A percentile compares a stretch with the other conserved stretches of the same genome.
Conservation (phyloP, 2,113 vertebrate species). For the Orientallactaga bullata region DNA sequence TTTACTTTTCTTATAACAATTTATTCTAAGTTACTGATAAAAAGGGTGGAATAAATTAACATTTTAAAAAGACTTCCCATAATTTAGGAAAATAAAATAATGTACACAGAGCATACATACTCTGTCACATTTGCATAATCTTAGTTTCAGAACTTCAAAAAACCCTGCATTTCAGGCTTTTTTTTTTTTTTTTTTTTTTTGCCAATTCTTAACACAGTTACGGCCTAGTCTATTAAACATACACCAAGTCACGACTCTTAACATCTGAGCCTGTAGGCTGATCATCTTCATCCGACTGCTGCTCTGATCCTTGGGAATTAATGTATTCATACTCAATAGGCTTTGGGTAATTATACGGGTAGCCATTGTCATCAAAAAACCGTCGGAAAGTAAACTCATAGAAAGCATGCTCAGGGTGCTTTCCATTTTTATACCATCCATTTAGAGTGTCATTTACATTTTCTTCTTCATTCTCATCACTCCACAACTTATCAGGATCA, state of each 20-base stretch:
- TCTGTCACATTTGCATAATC: conserved; percentile 78
- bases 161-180: conserved; percentile 68
- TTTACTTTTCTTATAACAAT: conserved; percentile 85
- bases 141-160: conserved; percentile 75
- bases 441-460: conserved; percentile 95
- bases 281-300: conserved; percentile 85
- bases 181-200: conserved; percentile 31
- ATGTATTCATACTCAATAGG: conserved; percentile 95
- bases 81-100: conserved; percentile 82
- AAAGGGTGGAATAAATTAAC: conserved; percentile 89
- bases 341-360: conserved; percentile 98
- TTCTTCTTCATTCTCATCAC: conserved; percentile 92
- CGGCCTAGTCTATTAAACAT: conserved; percentile 90
- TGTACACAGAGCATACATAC: conserved; percentile 78
- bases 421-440: conserved; percentile 97
- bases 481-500: conserved; percentile 98
- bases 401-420: conserved; percentile 98
- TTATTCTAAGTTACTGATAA: conserved; percentile 89
- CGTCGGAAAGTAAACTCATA: conserved; percentile 99
- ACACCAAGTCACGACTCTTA: conserved; percentile 93
- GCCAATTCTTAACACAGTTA: conserved; percentile 67
- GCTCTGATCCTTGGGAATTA: conserved; percentile 88
- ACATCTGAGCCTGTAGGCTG: conserved; percentile 84
- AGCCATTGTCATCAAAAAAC: conserved; percentile 99
- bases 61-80: conserved; percentile 79